phyloP scores from a whole-genome alignment of 2,113 vertebrate genomes.

The Xerus inauris region DNA sequence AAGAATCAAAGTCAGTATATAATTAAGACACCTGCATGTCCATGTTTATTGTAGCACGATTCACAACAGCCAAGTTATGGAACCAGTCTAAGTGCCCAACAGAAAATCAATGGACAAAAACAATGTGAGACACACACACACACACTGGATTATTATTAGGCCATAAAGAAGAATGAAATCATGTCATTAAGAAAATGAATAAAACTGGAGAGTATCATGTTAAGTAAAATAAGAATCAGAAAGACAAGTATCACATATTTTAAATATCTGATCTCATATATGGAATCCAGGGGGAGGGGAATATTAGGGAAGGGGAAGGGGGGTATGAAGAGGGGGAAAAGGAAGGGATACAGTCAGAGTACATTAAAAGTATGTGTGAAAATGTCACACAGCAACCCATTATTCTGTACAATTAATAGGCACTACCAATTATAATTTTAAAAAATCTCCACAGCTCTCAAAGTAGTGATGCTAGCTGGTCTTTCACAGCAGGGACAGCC shows the following conservation, averaged over 20 bases:
- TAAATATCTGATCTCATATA: background rate
- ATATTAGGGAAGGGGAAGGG: background rate
- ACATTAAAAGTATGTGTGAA: background rate
- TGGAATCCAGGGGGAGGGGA: background rate
- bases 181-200: no score
- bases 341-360: background rate
- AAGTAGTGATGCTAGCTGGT: background rate
- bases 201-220: background rate
- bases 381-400: background rate
- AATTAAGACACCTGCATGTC: background rate
- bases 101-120: background rate
- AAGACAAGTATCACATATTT: background rate
- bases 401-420: background rate
- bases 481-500: background rate
- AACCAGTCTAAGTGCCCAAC: background rate
- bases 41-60: background rate
- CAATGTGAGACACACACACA: no score
- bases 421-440: background rate
- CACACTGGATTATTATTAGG: background rate
- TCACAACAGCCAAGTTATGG: background rate
- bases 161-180: background rate
- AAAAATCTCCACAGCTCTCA: background rate
- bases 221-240: background rate
- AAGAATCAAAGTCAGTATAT: background rate
- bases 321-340: no score